Conservation (phyloP, 2,888 invertebrate genomes). For the Agapostemon virescens region DNA sequence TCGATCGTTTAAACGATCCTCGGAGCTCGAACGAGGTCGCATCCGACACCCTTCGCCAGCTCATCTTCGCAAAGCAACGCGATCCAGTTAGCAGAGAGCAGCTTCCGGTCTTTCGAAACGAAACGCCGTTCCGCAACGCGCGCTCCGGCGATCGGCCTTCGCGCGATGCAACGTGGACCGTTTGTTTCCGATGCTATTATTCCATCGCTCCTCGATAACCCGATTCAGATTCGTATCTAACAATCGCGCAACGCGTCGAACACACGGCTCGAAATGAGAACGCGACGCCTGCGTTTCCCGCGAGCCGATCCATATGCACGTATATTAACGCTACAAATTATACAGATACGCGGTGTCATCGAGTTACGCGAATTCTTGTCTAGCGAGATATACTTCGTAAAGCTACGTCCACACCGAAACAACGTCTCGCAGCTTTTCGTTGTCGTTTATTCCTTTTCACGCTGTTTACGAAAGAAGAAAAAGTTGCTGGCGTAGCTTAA, state of each 20-base stretch:
- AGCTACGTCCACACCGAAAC: not conserved
- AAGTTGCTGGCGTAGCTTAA: not conserved
- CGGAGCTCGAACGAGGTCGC: not conserved
- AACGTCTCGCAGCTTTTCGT: not conserved
- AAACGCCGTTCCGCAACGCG: conserved; percentile 72
- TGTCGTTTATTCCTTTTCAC: not conserved
- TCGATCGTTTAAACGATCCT: not conserved
- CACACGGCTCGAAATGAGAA: conserved; percentile 31
- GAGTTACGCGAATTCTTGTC: not conserved
- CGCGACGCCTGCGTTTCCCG: conserved; percentile 16
- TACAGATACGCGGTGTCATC: not conserved
- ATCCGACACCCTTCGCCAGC: conserved; percentile 45
- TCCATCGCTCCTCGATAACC: conserved; percentile 50
- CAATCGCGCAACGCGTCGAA: conserved; percentile 44
- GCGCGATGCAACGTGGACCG: conserved; percentile 60
- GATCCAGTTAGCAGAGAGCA: conserved; percentile 71
- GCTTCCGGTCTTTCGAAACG: conserved; percentile 74
- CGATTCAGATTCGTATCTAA: conserved; percentile 45
- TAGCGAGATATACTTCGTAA: not conserved
- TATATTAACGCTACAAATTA: not conserved
- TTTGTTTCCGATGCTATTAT: conserved; percentile 63
- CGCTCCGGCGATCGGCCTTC: conserved; percentile 62
- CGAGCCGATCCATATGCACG: conserved; percentile 11
- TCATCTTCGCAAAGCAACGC: conserved; percentile 67
- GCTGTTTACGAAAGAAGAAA: not conserved